Evolutionary conservation across 2,113 vertebrate genomes (phyloP).

Genomic region (Baryphthengus martii): DNA sequence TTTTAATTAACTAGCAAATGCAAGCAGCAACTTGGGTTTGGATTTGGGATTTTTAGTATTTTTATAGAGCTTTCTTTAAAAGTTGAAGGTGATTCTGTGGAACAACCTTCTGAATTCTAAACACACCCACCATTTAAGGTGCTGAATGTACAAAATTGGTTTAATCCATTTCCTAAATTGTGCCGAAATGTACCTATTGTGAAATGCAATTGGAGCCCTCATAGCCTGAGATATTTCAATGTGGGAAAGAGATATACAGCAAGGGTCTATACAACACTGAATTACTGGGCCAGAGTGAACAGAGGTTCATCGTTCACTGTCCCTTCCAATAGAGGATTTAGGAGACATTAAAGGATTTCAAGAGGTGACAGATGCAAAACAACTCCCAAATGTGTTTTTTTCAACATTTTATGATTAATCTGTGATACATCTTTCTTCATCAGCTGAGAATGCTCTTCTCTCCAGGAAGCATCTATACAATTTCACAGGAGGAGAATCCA

Average conservation of each 20-base stretch:
- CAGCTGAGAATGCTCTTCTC: background rate
- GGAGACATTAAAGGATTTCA: background rate
- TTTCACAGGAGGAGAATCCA: background rate
- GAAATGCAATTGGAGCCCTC: background rate
- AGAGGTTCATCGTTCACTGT: background rate
- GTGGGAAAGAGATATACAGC: background rate
- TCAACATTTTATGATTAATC: background rate
- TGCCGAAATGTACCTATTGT: background rate
- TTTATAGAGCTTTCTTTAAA: background rate
- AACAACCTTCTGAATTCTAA: background rate
- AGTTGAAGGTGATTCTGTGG: rapidly evolving
- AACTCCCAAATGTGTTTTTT: background rate
- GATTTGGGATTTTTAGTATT: background rate
- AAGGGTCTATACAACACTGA: background rate
- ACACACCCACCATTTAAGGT: background rate
- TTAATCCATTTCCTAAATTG: background rate
- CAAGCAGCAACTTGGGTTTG: background rate
- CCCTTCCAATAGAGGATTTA: background rate
- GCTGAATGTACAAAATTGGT: background rate
- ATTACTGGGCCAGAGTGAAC: background rate
- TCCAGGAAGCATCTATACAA: background rate
- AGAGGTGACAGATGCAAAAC: background rate
- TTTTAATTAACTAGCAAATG: background rate
- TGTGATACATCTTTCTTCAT: background rate
- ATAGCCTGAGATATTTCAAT: background rate